Percentiles rank a stretch among this genome's conserved stretches.
phyloP scores from a whole-genome alignment of 2,113 vertebrate genomes.

The Paradoxurus hermaphroditus region DNA sequence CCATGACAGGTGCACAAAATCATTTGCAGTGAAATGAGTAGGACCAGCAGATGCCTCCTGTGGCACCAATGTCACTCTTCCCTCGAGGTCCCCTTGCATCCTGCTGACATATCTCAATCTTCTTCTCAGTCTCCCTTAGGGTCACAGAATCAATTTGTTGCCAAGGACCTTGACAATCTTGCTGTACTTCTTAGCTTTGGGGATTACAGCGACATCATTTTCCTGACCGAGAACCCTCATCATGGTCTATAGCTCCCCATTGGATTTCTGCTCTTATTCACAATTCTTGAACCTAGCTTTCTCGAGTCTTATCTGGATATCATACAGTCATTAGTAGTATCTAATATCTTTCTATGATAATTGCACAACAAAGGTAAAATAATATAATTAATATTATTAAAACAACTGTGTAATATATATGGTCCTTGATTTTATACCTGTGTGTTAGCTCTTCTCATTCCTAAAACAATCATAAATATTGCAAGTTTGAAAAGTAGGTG shows the following conservation, averaged over 20 bases:
- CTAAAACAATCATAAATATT: neutral
- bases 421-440: neutral
- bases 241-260: neutral
- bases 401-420: neutral
- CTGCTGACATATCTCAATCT: slow-evolving; percentile 74
- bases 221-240: neutral
- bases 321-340: neutral
- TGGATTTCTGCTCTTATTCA: neutral
- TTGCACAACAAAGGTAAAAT: slow-evolving; percentile 9
- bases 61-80: slow-evolving; percentile 27
- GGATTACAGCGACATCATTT: slow-evolving; percentile 65
- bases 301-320: neutral
- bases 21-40: slow-evolving; percentile 36
- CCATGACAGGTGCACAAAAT: slow-evolving; percentile 19
- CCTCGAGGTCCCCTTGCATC: slow-evolving; percentile 46
- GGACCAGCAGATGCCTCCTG: slow-evolving; percentile 62
- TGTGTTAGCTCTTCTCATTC: neutral
- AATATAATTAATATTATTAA: slow-evolving; percentile 1
- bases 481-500: neutral
- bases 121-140: slow-evolving; percentile 65
- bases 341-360: neutral
- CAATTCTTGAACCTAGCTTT: neutral
- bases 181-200: slow-evolving; percentile 71
- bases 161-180: slow-evolving; percentile 63
- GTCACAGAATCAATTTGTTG: slow-evolving; percentile 78